phyloP scores from a whole-genome alignment of 2,797 vertebrate genomes.

The Anas bahamensis region DNA sequence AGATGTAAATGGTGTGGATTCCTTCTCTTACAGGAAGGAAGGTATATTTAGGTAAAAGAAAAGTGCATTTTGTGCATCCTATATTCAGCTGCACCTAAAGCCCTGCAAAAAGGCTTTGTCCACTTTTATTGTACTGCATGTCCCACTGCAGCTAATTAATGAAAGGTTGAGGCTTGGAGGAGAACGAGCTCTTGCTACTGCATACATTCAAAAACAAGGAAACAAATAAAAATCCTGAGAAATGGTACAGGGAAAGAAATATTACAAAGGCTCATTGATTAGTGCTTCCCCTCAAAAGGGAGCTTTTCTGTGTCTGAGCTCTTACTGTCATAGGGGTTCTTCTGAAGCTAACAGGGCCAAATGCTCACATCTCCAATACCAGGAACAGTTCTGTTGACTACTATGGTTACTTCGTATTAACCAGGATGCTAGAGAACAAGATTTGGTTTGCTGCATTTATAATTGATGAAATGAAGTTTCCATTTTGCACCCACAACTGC shows the following conservation, averaged over 20 bases:
- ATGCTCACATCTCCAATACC: neutral
- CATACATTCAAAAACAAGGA: neutral
- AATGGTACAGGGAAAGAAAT: neutral
- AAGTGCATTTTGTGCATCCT: neutral
- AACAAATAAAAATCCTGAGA: neutral
- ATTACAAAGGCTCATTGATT: neutral
- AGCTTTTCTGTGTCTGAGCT: neutral
- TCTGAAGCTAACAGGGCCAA: neutral
- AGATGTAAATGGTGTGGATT: neutral
- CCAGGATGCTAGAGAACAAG: neutral
- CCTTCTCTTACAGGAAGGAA: neutral
- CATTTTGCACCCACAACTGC: neutral
- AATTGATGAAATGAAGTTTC: neutral
- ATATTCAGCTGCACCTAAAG: neutral
- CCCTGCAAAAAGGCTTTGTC: neutral
- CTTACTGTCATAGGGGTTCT: neutral
- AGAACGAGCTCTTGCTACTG: neutral
- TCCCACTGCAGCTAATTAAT: neutral
- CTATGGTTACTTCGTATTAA: neutral
- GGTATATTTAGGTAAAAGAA: neutral
- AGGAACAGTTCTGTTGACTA: neutral
- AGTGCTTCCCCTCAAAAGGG: neutral
- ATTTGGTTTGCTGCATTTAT: neutral
- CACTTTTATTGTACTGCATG: neutral
- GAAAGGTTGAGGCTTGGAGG: neutral